A percentile compares a stretch with the other conserved stretches of the same genome.
phyloP scores from a whole-genome alignment of 2,888 invertebrate genomes.

The Pseudoips prasinana region DNA sequence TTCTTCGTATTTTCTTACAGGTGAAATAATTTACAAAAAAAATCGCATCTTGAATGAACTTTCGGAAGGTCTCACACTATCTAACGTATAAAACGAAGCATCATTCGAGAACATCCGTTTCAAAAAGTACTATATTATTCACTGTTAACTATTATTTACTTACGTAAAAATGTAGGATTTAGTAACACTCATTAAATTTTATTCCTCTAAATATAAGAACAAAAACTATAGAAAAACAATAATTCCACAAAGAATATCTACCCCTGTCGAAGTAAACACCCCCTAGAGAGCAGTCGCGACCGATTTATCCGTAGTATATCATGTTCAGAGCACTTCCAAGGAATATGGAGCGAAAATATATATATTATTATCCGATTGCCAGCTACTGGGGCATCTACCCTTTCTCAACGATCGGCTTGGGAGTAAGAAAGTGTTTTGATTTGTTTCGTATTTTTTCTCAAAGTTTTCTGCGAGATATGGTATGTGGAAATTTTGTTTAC shows the following conservation, averaged over 20 bases:
- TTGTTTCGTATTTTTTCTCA: slow-evolving; percentile 46
- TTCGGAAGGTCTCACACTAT: no score
- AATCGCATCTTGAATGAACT: no score
- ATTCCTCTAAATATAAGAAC: no score
- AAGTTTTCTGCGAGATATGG: slow-evolving; percentile 15
- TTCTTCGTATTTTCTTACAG: no score
- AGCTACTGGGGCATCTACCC: slow-evolving; percentile 48
- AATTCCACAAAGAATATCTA: slow-evolving; percentile 22
- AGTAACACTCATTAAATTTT: no score
- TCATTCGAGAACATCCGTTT: no score
- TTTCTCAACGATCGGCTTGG: slow-evolving; percentile 66
- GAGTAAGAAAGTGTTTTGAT: slow-evolving; percentile 53
- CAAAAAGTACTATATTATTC: no score
- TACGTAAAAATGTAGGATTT: no score
- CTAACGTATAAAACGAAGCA: no score
- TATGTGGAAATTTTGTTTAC: slow-evolving; percentile 7
- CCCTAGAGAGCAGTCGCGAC: slow-evolving; percentile 61
- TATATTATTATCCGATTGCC: slow-evolving; percentile 73
- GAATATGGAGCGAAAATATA: slow-evolving; percentile 58
- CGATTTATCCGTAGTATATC: slow-evolving; percentile 74
- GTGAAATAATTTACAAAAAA: no score
- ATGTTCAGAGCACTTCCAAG: slow-evolving; percentile 45
- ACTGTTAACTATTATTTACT: no score
- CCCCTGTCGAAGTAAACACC: slow-evolving; percentile 58
- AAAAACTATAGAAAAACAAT: slow-evolving; percentile 31